Conservation (phyloP, 2,113 vertebrate genomes). For the Oenanthe melanoleuca region DNA sequence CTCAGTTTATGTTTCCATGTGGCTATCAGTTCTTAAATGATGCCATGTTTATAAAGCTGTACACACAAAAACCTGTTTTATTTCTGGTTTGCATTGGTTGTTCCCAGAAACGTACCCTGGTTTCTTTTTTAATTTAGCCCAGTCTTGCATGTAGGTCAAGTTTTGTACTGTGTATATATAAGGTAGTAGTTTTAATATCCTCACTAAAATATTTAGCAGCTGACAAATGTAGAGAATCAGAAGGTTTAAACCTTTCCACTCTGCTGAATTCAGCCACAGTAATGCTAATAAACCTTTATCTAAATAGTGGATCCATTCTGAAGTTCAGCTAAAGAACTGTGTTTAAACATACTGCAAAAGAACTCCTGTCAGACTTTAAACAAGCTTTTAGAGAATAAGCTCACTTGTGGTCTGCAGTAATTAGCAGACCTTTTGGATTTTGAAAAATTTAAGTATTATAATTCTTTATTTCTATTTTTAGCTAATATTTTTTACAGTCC, state of each 20-base stretch:
- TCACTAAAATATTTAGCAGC: slow-evolving; percentile 56
- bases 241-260: slow-evolving; percentile 39
- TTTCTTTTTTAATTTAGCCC: slow-evolving; percentile 22
- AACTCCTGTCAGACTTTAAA: not conserved
- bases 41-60: slow-evolving; percentile 52
- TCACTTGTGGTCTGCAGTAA: slow-evolving; percentile 9
- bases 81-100: slow-evolving; percentile 30
- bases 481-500: not conserved
- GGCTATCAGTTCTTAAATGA: slow-evolving; percentile 46
- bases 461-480: slow-evolving; percentile 42
- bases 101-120: slow-evolving; percentile 45
- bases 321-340: slow-evolving; percentile 10
- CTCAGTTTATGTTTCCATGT: slow-evolving; percentile 51
- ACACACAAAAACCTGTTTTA: slow-evolving; percentile 20
- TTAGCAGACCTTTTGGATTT: slow-evolving; percentile 24
- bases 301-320: not conserved
- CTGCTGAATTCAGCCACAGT: slow-evolving; percentile 28
- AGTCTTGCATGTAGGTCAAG: slow-evolving; percentile 61
- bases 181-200: slow-evolving; percentile 64
- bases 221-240: slow-evolving; percentile 52
- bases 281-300: slow-evolving; percentile 20
- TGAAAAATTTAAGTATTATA: slow-evolving; percentile 6
- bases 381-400: slow-evolving; percentile 5
- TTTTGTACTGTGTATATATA: slow-evolving; percentile 21
- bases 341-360: not conserved